Base-by-base conservation (phyloP, 2,113 vertebrate species). In the Haliaeetus leucogaster region DNA sequence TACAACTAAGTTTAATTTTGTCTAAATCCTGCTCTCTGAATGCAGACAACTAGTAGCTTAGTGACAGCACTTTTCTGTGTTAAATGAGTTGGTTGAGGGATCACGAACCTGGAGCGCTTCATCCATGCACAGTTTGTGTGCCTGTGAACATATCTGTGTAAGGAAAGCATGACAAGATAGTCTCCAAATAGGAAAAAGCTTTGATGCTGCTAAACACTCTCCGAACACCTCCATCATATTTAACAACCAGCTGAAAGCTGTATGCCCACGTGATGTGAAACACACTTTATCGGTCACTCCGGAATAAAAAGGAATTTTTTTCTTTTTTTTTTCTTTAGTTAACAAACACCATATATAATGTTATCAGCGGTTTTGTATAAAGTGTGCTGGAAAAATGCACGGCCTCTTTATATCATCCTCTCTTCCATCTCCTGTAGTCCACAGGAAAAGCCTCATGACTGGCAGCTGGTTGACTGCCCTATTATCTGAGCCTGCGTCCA, bases 391-490 rank as follows among this genome's bases (percentile, higher is more conserved):
- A 79, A 87, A 86, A 79, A 79, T 50, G 58, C 52, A 14, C 1
- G 7, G 38, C 43, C 30, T 82, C 61, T 77, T 93, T 82, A 52
- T 76, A 76, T 42, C n/a, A 3, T 42, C 9, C 65, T 48, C 47
- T 72, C 73, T 71, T 38, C 25, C 58, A 72, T 84, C 88, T 82
- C 86, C 76, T 74, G 84, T 73, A 74, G 83, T 78, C 96, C 89
- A 74, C 94, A 97, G 97, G 97, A 96, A 96, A 97, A 96, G 78
- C 91, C 95, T 96, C 95, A 97, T 98, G 98, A 98, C 98, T 97
- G 96, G 98, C 98, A 99, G 99, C 99, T 99, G 99, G 98, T 98
- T 98, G 98, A 93, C 97, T 98, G 98, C 95, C 97, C 97, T 96
- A 98, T 98, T 98, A 98, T 98, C 98, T 97, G 97, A 98, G 97